Conservation (phyloP, 1,140 invertebrate genomes). For the Diorhabda sublineata region DNA sequence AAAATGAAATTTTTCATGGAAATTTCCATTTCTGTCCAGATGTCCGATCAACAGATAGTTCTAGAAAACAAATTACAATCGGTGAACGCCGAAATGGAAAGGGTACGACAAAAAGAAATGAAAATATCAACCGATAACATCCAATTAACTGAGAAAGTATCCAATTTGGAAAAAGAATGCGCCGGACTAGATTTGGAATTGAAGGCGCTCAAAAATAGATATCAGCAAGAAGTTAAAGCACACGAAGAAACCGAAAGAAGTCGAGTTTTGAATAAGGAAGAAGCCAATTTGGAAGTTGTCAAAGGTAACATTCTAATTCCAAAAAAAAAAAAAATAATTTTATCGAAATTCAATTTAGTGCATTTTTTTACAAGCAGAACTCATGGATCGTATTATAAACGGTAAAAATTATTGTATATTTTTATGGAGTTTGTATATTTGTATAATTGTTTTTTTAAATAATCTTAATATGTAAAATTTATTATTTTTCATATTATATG, state of each 20-base stretch:
- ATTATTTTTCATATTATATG: no score
- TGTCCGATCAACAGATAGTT: slow-evolving; percentile 67
- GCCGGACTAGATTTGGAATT: slow-evolving; percentile 82
- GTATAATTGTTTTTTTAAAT: no score
- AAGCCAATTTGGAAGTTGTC: slow-evolving; percentile 84
- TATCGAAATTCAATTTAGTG: no score
- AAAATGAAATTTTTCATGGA: no score
- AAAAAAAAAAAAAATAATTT: not conserved
- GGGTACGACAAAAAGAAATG: slow-evolving; percentile 64
- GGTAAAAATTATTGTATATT: slow-evolving; percentile 23
- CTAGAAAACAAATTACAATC: slow-evolving; percentile 68
- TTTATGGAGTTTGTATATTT: no score
- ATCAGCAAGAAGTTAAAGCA: slow-evolving; percentile 83
- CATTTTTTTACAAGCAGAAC: slow-evolving; percentile 34
- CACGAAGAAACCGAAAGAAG: slow-evolving; percentile 86
- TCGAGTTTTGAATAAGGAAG: slow-evolving; percentile 78
- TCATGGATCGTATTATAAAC: slow-evolving; percentile 35
- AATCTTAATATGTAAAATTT: no score
- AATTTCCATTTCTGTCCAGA: slow-evolving; percentile 29
- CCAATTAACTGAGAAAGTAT: slow-evolving; percentile 73
- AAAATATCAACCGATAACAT: slow-evolving; percentile 72
- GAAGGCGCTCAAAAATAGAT: slow-evolving; percentile 79
- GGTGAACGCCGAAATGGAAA: slow-evolving; percentile 73
- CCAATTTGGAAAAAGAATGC: slow-evolving; percentile 82
- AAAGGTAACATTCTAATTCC: slow-evolving; percentile 59